Conservation (phyloP, 2,113 vertebrate genomes). For the Nothoprocta pentlandii region DNA sequence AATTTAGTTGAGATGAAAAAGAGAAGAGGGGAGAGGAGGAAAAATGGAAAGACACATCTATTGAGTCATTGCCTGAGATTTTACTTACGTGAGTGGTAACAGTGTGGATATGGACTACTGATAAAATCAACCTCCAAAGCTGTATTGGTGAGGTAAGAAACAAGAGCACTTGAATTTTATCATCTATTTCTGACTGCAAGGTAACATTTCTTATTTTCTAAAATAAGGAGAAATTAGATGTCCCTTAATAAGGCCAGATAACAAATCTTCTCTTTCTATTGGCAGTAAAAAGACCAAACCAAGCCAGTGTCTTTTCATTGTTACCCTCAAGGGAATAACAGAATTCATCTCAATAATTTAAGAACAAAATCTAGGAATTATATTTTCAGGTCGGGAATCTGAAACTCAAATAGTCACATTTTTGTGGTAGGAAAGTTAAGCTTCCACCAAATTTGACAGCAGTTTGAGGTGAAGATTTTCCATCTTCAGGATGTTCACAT, state of each 20-base stretch:
- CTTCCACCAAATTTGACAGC: constrained; percentile 17
- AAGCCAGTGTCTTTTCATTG: neutral
- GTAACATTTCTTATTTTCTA: neutral
- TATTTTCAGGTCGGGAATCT: constrained; percentile 32
- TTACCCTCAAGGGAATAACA: neutral
- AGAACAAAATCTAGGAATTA: neutral
- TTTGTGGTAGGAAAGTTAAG: constrained; percentile 53
- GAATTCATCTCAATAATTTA: neutral
- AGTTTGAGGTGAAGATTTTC: constrained; percentile 62
- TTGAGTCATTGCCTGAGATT: neutral
- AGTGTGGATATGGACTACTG: neutral
- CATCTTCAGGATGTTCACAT: constrained; percentile 31
- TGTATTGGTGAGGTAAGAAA: neutral
- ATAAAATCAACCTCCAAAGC: neutral
- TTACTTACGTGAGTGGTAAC: neutral
- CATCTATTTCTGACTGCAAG: neutral
- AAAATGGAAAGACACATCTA: neutral
- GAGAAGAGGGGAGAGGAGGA: neutral
- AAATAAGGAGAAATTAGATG: neutral
- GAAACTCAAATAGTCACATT: neutral
- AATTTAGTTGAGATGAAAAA: neutral
- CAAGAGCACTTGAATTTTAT: neutral
- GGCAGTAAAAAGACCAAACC: neutral
- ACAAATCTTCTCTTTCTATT: neutral
- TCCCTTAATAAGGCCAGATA: neutral